Evolutionary conservation across 2,113 vertebrate species (phyloP).

Genomic region (Sphyrna mokarran): DNA sequence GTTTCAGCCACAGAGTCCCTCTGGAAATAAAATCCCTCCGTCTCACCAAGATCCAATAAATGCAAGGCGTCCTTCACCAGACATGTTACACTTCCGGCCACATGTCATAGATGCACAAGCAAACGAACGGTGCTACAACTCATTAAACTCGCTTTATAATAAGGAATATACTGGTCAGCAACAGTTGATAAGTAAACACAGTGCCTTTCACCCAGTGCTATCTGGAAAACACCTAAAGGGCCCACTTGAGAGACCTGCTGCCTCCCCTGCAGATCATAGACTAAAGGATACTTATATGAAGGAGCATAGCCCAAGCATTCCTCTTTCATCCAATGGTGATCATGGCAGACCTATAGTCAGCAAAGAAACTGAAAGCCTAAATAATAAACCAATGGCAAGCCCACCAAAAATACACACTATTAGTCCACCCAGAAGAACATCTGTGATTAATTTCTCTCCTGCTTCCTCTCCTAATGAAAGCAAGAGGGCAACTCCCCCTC

Average conservation of each 20-base stretch:
- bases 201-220: constrained; percentile 19
- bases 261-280: neutral
- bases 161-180: neutral
- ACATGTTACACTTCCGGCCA: neutral
- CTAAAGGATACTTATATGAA: neutral
- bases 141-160: neutral
- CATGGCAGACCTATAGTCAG: neutral
- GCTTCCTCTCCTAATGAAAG: neutral
- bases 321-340: neutral
- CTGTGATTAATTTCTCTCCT: neutral
- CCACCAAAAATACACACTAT: neutral
- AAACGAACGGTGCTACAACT: neutral
- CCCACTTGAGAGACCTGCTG: neutral
- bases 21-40: neutral
- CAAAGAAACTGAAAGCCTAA: neutral
- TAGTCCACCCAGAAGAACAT: neutral
- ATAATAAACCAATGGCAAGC: neutral
- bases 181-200: constrained; percentile 21
- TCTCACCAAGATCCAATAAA: neutral
- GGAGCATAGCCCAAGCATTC: neutral
- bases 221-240: constrained; percentile 16
- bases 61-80: neutral
- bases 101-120: neutral
- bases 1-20: neutral
- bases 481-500: neutral